phyloP scores from a whole-genome alignment of 2,888 invertebrate species.

The Drosophila infuscata region DNA sequence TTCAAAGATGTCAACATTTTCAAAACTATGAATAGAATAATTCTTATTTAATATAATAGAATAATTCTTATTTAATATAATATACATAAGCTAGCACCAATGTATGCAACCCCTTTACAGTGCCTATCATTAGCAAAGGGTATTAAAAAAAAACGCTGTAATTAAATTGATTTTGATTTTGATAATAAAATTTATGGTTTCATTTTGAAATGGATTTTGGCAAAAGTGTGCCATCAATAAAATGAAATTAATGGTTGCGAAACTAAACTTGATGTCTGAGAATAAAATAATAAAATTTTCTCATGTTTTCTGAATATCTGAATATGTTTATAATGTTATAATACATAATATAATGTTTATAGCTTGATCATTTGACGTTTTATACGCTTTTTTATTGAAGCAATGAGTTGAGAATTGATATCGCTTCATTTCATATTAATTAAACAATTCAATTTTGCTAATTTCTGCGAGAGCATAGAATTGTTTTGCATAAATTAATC shows the following conservation, averaged over 20 bases:
- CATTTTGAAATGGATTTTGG: conserved; percentile 39
- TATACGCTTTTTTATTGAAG: conserved; percentile 39
- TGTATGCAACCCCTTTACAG: not conserved
- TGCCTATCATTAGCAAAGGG: not conserved
- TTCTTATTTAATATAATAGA: not conserved
- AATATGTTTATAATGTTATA: conserved; percentile 41
- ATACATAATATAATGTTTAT: conserved; percentile 40
- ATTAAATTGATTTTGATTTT: conserved; percentile 20
- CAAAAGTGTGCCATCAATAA: conserved; percentile 53
- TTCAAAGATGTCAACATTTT: not conserved
- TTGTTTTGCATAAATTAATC: conserved; percentile 55
- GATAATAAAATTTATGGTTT: conserved; percentile 33
- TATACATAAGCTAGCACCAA: not conserved
- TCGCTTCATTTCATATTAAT: conserved; percentile 59
- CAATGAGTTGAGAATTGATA: conserved; percentile 45
- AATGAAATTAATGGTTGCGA: conserved; percentile 49
- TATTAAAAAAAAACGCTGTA: conserved; percentile 7
- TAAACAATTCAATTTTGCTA: conserved; percentile 53
- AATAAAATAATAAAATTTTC: conserved; percentile 31
- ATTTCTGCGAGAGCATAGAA: conserved; percentile 49
- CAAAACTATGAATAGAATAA: not conserved
- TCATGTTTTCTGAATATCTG: conserved; percentile 17
- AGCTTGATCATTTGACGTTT: conserved; percentile 49
- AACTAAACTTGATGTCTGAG: conserved; percentile 33
- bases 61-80: not conserved